Percentiles rank a stretch among this genome's conserved stretches.
phyloP scores from a whole-genome alignment of 2,888 invertebrate genomes.

The Anaspis maculata region DNA sequence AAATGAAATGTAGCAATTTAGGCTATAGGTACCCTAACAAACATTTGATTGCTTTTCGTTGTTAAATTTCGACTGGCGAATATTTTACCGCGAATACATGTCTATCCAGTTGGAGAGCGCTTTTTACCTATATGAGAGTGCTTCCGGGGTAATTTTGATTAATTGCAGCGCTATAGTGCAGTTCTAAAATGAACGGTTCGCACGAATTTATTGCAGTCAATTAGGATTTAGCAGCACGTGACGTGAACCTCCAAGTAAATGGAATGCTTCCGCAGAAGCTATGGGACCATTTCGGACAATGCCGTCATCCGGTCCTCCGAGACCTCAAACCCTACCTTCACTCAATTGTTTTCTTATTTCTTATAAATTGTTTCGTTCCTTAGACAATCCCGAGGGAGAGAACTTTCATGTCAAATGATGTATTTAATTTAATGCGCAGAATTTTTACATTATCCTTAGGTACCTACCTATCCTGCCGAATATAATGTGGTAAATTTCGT shows the following conservation, averaged over 20 bases:
- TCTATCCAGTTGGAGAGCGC: no score
- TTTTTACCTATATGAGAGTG: no score
- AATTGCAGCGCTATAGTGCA: background rate
- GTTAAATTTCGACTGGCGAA: no score
- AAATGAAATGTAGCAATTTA: no score
- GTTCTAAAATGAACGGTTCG: background rate
- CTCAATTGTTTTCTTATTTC: conserved; percentile 40
- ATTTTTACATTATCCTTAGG: conserved; percentile 5
- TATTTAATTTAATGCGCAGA: conserved; percentile 27
- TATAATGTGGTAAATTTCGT: no score
- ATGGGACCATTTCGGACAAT: conserved; percentile 25
- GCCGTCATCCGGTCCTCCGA: conserved; percentile 27
- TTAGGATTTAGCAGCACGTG: conserved; percentile 11
- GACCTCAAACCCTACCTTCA: conserved; percentile 31
- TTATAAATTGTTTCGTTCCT: conserved; percentile 38
- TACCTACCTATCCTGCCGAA: no score
- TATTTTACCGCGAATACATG: no score
- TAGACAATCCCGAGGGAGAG: conserved; percentile 27
- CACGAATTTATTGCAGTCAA: conserved; percentile 7
- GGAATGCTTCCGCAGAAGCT: conserved; percentile 16
- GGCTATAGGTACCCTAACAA: no score
- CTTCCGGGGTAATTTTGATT: no score
- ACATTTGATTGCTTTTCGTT: no score
- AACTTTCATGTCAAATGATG: conserved; percentile 35
- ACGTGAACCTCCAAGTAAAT: conserved; percentile 15